Evolutionary conservation across 30 jellyfish, hydroid and myxozoan species (phyloP).

Genomic region (Chironex yamaguchii): DNA sequence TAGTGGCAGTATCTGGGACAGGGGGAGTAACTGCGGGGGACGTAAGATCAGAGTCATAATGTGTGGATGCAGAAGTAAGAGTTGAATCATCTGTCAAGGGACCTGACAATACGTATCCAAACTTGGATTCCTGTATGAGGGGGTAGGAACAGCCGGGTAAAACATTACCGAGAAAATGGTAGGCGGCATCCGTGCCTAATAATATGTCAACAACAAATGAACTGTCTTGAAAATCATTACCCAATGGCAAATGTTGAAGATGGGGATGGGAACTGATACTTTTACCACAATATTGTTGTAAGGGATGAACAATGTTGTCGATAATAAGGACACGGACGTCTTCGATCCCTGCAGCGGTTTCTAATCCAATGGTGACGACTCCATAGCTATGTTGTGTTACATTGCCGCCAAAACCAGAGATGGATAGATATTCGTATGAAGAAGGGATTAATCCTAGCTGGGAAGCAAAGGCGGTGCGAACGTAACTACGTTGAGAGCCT

Average conservation of each 20-base stretch:
- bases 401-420: slow-evolving; percentile 54
- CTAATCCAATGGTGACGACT: slow-evolving; percentile 38
- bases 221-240: slow-evolving; percentile 14
- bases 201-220: slow-evolving; percentile 33
- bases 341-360: slow-evolving; percentile 49
- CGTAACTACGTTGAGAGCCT: slow-evolving; percentile 13
- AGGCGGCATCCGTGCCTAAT: slow-evolving; percentile 54
- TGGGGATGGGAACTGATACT: slow-evolving; percentile 28
- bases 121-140: slow-evolving; percentile 37
- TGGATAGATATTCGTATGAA: slow-evolving; percentile 40
- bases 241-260: slow-evolving; percentile 15
- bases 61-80: neutral
- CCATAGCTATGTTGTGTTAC: slow-evolving; percentile 27
- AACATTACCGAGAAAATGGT: slow-evolving; percentile 39
- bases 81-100: slow-evolving; percentile 10
- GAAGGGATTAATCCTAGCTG: slow-evolving; percentile 21
- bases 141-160: neutral
- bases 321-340: slow-evolving; percentile 18
- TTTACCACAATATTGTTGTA: slow-evolving; percentile 9
- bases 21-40: no score
- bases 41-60: no score
- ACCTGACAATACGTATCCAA: slow-evolving; percentile 44
- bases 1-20: no score
- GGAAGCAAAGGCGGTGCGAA: slow-evolving; percentile 37
- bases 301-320: slow-evolving; percentile 45